phyloP scores from a whole-genome alignment of 2,888 invertebrate genomes.

The Timema podura region DNA sequence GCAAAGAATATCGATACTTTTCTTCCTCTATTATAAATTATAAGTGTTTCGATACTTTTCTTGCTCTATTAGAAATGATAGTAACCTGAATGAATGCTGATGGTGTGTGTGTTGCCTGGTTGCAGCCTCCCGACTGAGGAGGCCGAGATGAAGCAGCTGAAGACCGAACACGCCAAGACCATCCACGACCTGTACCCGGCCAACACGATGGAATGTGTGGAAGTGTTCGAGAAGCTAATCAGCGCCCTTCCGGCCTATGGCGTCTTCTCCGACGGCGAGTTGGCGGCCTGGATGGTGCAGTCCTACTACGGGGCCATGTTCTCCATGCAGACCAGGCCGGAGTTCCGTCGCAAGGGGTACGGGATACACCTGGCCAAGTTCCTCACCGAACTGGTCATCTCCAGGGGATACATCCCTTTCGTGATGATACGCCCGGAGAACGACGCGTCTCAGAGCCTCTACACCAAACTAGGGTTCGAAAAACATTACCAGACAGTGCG shows the following conservation, averaged over 20 bases:
- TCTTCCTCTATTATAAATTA: no score
- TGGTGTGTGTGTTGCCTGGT: constrained; percentile 34
- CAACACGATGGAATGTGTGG: constrained; percentile 81
- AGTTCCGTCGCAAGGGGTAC: constrained; percentile 53
- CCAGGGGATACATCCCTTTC: constrained; percentile 76
- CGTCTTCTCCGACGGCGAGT: constrained; percentile 65
- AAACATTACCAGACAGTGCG: constrained; percentile 76
- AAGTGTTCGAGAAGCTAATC: constrained; percentile 76
- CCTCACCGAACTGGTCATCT: constrained; percentile 56
- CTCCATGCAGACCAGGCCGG: constrained; percentile 82
- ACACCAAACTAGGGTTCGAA: constrained; percentile 77
- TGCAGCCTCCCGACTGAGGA: constrained; percentile 54
- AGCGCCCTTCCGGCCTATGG: constrained; percentile 72
- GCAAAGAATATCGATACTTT: no score
- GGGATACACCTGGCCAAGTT: constrained; percentile 69
- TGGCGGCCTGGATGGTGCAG: constrained; percentile 89
- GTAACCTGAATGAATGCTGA: no score
- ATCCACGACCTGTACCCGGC: constrained; percentile 85
- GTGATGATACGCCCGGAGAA: constrained; percentile 85
- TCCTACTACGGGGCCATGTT: constrained; percentile 90
- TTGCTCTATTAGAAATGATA: no score
- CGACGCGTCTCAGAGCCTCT: constrained; percentile 78
- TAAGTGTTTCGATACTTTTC: no score
- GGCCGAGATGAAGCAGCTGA: constrained; percentile 71
- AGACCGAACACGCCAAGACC: constrained; percentile 71